phyloP scores from a whole-genome alignment of 1,140 invertebrate genomes.

The Pemphigus obesinymphae region DNA sequence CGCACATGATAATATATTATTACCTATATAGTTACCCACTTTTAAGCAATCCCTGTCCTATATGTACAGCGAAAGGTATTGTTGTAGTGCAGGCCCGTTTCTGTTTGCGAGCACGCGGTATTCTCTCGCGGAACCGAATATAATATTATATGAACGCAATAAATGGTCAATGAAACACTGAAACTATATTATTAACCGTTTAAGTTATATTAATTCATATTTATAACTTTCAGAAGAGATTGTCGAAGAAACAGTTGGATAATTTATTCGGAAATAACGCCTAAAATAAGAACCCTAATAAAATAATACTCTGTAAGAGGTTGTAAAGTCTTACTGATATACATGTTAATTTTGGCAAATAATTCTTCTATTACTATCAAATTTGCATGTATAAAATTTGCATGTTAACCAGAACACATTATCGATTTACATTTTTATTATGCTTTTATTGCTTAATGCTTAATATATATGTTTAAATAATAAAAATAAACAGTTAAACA shows the following conservation, averaged over 20 bases:
- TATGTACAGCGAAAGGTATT: too few relatives aligned
- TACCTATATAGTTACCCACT: too few relatives aligned
- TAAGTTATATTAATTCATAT: slow-evolving; percentile 13
- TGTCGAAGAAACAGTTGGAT: slow-evolving; percentile 37
- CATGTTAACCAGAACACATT: neutral
- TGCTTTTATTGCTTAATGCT: neutral
- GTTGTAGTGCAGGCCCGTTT: too few relatives aligned
- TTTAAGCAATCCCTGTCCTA: too few relatives aligned
- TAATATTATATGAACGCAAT: too few relatives aligned
- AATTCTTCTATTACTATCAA: neutral
- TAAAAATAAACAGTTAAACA: neutral
- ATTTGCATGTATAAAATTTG: neutral
- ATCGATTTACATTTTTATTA: neutral
- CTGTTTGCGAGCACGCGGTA: too few relatives aligned
- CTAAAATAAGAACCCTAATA: slow-evolving; percentile 44
- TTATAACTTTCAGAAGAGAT: slow-evolving; percentile 36
- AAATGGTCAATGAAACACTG: slow-evolving; percentile 3
- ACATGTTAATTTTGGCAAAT: neutral
- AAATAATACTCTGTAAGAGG: slow-evolving; percentile 43
- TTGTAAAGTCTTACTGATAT: slow-evolving; percentile 43
- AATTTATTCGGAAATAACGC: slow-evolving; percentile 37
- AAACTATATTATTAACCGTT: slow-evolving; percentile 25
- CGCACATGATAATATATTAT: too few relatives aligned
- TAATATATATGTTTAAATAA: neutral
- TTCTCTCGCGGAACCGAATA: too few relatives aligned